phyloP scores from a whole-genome alignment of 2,113 vertebrate genomes.

The Rhynchopsitta pachyrhyncha region DNA sequence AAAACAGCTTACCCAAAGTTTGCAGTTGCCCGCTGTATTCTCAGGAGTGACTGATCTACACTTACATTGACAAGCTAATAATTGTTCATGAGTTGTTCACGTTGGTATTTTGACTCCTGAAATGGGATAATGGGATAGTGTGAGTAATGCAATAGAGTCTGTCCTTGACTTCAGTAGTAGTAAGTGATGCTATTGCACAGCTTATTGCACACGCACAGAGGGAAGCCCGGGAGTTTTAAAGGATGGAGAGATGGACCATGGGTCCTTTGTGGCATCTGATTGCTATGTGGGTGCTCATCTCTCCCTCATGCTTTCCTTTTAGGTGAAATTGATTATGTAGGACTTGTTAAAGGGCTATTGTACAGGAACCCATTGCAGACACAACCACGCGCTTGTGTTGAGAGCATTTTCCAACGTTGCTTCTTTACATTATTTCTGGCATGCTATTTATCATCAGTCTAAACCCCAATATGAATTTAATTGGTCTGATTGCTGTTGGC shows the following conservation, averaged over 20 bases:
- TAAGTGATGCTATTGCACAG: background rate
- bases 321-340: background rate
- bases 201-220: background rate
- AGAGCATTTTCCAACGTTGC: background rate
- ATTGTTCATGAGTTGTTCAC: fast-evolving
- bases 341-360: background rate
- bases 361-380: background rate
- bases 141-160: background rate
- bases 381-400: background rate
- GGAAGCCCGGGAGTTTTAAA: background rate
- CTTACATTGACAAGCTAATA: background rate
- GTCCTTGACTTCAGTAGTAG: background rate
- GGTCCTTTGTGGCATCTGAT: background rate
- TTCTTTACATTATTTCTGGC: background rate
- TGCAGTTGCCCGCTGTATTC: background rate
- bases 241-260: background rate
- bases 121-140: background rate
- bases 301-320: background rate
- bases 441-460: background rate
- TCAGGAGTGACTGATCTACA: background rate
- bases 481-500: background rate
- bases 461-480: background rate
- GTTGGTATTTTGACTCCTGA: background rate
- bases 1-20: background rate
- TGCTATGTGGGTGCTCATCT: background rate